Percentiles rank a stretch among this genome's conserved stretches.
Conservation (phyloP, 2,113 vertebrate genomes). For the Callipepla californica region DNA sequence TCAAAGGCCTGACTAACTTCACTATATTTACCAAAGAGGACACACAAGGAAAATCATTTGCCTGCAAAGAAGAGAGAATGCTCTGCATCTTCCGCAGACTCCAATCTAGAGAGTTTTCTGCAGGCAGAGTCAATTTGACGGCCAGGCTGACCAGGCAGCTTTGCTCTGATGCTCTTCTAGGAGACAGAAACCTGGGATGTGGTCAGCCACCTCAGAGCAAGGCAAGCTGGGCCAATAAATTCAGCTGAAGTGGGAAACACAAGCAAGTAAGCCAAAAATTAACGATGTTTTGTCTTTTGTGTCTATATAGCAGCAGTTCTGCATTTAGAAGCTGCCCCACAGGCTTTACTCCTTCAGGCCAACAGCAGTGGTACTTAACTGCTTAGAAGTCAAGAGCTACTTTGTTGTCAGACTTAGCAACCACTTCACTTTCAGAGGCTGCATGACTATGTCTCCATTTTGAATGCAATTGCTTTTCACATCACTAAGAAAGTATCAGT, state of each 20-base stretch:
- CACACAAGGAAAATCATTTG: not conserved
- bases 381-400: not conserved
- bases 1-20: not conserved
- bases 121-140: not conserved
- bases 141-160: not conserved
- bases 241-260: not conserved
- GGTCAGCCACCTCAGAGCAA: not conserved
- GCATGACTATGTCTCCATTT: not conserved
- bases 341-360: not conserved
- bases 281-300: not conserved
- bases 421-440: not conserved
- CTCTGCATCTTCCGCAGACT: not conserved
- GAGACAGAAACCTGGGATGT: not conserved
- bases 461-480: not conserved
- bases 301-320: not conserved
- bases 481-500: not conserved
- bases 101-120: not conserved
- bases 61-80: not conserved
- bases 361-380: not conserved
- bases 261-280: not conserved
- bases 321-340: not conserved
- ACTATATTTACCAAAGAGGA: not conserved
- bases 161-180: not conserved
- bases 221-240: fast-evolving
- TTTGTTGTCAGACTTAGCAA: not conserved